Conservation (phyloP, 2,113 vertebrate genomes). For the Candoia aspera region DNA sequence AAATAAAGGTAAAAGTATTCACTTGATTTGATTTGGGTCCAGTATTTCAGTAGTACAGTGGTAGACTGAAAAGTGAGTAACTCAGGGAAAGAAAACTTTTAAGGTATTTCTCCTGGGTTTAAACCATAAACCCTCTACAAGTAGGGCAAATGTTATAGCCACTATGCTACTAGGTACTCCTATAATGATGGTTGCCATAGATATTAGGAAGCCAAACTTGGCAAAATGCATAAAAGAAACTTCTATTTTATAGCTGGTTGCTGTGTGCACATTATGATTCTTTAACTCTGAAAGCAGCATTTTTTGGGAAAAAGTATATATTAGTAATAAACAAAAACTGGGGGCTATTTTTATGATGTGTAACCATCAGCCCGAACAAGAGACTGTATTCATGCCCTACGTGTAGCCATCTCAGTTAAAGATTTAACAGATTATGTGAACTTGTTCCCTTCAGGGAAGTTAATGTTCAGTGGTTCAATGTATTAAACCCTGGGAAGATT, state of each 20-base stretch:
- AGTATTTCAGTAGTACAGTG: neutral
- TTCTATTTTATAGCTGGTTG: neutral
- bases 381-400: neutral
- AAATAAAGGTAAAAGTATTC: neutral
- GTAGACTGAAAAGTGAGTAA: neutral
- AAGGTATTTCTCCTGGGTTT: neutral
- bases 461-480: neutral
- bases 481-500: neutral
- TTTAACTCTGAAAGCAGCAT: neutral
- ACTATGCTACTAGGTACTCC: neutral
- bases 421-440: neutral
- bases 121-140: neutral
- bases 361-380: neutral
- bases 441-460: neutral
- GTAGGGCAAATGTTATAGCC: neutral
- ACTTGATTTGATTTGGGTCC: neutral
- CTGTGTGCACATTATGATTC: neutral
- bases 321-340: neutral
- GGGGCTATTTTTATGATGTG: neutral
- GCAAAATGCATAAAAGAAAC: neutral
- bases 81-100: neutral
- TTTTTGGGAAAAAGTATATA: neutral
- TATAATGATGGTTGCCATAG: neutral
- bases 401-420: neutral
- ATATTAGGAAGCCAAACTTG: neutral